Evolutionary conservation across 2,113 vertebrate species (phyloP), one percentile per base, ranked within the genome.

Genomic region (Lucifuga dentata): DNA sequence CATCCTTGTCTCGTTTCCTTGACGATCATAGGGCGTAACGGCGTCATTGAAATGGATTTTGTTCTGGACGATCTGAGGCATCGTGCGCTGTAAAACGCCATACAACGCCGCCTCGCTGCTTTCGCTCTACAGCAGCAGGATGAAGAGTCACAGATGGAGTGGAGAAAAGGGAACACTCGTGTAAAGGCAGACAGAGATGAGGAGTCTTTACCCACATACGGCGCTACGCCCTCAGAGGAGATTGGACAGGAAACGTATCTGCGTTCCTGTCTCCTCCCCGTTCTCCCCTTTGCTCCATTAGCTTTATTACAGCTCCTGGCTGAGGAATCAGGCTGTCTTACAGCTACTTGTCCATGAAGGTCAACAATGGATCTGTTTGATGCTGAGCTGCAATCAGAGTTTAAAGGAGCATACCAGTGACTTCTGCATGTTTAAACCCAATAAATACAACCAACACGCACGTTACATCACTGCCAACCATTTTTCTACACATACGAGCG

Each of bases 61-160:
- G 20, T 41, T 57, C 43, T n/a, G 51, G 63, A 68, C 55, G 44
- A 52, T 58, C 33, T 17, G 16, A 45, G 50, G 33, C 68, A 65
- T 68, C 59, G 49, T 38, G 56, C 40, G 26, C 57, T 65, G 65
- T 71, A 59, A 84, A 77, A 68, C 66, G n/a, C n/a, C n/a, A n/a
- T n/a, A n/a, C n/a, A n/a, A n/a, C n/a, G n/a, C n/a, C n/a, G n/a
- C n/a, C n/a, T n/a, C n/a, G n/a, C n/a, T n/a, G n/a, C n/a, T n/a
- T n/a, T n/a, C n/a, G n/a, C n/a, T n/a, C n/a, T n/a, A n/a, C n/a
- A 59, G 58, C 55, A 84, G 85, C 76, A 83, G 87, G 84, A 87
- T 43, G 3, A 32, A 50, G 76, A 17, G 32, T 78, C 64, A 77
- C 76, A 59, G 84, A 86, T 73, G 80, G 51, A 15, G 40, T 67